phyloP scores from a whole-genome alignment of 1,140 invertebrate genomes.

The Triops longicaudatus region DNA sequence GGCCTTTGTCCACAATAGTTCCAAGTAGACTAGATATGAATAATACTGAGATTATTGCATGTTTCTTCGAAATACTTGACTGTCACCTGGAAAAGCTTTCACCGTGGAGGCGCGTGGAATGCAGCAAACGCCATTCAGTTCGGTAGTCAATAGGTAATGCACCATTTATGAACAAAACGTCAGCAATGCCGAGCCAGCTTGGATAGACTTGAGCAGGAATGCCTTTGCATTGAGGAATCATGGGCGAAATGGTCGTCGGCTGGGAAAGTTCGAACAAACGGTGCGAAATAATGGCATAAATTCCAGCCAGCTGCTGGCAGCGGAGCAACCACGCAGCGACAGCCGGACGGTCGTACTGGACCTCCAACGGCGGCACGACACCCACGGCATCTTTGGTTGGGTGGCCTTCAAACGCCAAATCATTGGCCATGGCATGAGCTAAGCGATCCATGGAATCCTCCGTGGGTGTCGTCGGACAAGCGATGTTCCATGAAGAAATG shows the following conservation, averaged over 20 bases:
- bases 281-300: constrained; percentile 18
- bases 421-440: neutral
- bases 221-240: constrained; percentile 23
- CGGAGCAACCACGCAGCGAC: neutral
- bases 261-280: constrained; percentile 21
- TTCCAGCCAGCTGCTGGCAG: constrained; percentile 17
- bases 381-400: neutral
- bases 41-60: neutral
- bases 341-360: neutral
- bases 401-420: neutral
- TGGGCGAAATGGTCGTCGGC: neutral
- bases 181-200: constrained; percentile 53
- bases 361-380: neutral
- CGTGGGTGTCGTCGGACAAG: neutral
- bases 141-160: constrained; percentile 60
- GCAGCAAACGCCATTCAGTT: constrained; percentile 69
- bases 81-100: constrained; percentile 59
- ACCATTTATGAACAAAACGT: constrained; percentile 66
- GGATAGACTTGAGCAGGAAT: constrained; percentile 25
- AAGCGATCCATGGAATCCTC: neutral
- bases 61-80: neutral
- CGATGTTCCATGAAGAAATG: neutral
- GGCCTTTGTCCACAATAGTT: constrained; percentile 60
- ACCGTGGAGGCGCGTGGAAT: constrained; percentile 70
- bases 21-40: constrained; percentile 23